Conservation (phyloP, 2,797 vertebrate species). For the Chrysocyon brachyurus region DNA sequence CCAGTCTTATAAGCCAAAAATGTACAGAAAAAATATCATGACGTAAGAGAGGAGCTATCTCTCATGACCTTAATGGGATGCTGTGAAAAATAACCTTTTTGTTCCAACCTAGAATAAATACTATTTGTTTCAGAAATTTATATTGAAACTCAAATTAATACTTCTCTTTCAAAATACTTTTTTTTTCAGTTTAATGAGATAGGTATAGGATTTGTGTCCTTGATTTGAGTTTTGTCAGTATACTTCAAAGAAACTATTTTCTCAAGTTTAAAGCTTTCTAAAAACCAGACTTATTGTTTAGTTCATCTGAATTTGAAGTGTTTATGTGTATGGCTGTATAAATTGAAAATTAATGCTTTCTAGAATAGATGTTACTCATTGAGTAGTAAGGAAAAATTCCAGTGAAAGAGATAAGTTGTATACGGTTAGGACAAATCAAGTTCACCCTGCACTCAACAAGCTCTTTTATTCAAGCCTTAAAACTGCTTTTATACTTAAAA, state of each 20-base stretch:
- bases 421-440: background rate
- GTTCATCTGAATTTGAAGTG: background rate
- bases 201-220: background rate
- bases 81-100: conserved; percentile 4
- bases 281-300: background rate
- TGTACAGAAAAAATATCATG: background rate
- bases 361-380: conserved; percentile 70
- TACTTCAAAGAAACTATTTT: conserved; percentile 41
- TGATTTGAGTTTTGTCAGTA: conserved; percentile 31
- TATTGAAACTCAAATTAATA: background rate
- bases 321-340: background rate
- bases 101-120: background rate
- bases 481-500: background rate
- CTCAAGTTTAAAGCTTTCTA: conserved; percentile 28
- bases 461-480: background rate
- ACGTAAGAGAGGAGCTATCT: background rate
- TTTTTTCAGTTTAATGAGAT: background rate
- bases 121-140: background rate
- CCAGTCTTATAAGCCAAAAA: background rate
- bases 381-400: background rate
- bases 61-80: background rate
- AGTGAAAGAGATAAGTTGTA: background rate
- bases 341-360: conserved; percentile 19
- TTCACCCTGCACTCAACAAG: background rate
- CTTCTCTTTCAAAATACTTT: background rate